Percentiles rank a stretch among this genome's conserved stretches.
Conservation (phyloP, 2,888 invertebrate species). For the Thymelicus acteon region DNA sequence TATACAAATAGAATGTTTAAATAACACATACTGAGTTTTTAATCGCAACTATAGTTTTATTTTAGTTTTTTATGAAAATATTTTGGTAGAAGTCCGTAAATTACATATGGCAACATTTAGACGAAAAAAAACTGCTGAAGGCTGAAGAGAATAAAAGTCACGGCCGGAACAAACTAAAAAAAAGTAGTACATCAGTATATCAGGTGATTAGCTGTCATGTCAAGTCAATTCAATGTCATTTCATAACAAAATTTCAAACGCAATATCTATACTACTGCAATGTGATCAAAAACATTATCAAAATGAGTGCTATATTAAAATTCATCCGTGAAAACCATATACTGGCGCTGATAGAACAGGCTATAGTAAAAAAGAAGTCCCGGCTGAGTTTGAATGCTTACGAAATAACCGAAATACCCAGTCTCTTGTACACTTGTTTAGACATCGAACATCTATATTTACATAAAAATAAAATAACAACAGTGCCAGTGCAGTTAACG, state of each 20-base stretch:
- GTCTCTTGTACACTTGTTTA: slow-evolving; percentile 81
- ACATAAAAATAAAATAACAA: slow-evolving; percentile 86
- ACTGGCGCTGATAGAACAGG: slow-evolving; percentile 87
- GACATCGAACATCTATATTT: slow-evolving; percentile 86
- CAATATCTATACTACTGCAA: slow-evolving; percentile 31
- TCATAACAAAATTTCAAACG: slow-evolving; percentile 59
- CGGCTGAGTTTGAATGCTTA: slow-evolving; percentile 86
- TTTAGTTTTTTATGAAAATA: background rate
- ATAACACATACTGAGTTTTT: no score
- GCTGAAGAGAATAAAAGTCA: slow-evolving; percentile 18
- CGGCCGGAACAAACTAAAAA: background rate
- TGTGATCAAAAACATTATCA: slow-evolving; percentile 58
- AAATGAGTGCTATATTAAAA: slow-evolving; percentile 88
- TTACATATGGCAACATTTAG: slow-evolving; percentile 36
- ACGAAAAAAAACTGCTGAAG: background rate
- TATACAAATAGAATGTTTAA: no score
- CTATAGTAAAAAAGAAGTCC: slow-evolving; percentile 83
- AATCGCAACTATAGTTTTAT: no score
- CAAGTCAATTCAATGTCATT: slow-evolving; percentile 47
- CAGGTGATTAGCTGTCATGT: slow-evolving; percentile 33
- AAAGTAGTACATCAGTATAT: background rate
- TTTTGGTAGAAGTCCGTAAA: slow-evolving; percentile 36
- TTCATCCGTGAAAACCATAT: slow-evolving; percentile 89
- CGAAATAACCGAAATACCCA: slow-evolving; percentile 86
- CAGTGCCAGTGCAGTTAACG: slow-evolving; percentile 76